Percentiles rank a stretch among this genome's conserved stretches.
Evolutionary conservation across 1,140 invertebrate species (phyloP).

Genomic region (Zaprionus lachaisei): DNA sequence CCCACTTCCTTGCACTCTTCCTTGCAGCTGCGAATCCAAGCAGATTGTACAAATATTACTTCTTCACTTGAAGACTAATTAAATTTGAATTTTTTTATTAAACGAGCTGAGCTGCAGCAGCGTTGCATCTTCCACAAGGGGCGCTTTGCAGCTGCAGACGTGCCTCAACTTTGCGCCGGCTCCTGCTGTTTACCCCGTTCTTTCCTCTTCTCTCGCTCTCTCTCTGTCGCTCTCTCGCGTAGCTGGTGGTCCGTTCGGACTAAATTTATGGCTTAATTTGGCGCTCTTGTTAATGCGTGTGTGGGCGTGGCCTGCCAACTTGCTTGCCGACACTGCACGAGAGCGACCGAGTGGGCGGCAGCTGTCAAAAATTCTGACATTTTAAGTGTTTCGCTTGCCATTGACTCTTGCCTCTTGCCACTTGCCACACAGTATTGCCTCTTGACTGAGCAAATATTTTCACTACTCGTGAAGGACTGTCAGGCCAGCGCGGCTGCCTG

Average conservation of each 20-base stretch:
- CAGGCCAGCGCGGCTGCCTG: slow-evolving; percentile 32
- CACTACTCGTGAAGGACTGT: slow-evolving; percentile 41
- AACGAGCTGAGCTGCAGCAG: slow-evolving; percentile 42
- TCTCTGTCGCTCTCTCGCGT: slow-evolving; percentile 27
- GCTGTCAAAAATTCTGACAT: slow-evolving; percentile 72
- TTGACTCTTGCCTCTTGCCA: slow-evolving; percentile 8
- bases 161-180: slow-evolving; percentile 40
- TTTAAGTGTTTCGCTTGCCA: slow-evolving; percentile 70
- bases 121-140: slow-evolving; percentile 14
- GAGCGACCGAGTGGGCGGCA: slow-evolving; percentile 50
- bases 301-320: slow-evolving; percentile 51
- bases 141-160: slow-evolving; percentile 9
- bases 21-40: slow-evolving; percentile 71
- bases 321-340: neutral
- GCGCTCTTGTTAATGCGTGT: slow-evolving; percentile 78
- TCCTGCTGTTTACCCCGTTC: slow-evolving; percentile 53
- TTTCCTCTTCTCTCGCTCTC: slow-evolving; percentile 10
- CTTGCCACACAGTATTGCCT: slow-evolving; percentile 19
- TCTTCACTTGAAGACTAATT: slow-evolving; percentile 82
- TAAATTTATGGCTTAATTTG: slow-evolving; percentile 83
- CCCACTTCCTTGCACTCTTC: slow-evolving; percentile 58
- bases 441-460: slow-evolving; percentile 69
- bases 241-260: slow-evolving; percentile 69
- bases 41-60: slow-evolving; percentile 82
- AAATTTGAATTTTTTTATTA: slow-evolving; percentile 80